Evolutionary conservation across 2,888 invertebrate species (phyloP).

Genomic region (Ptycholaimellus sp.): DNA sequence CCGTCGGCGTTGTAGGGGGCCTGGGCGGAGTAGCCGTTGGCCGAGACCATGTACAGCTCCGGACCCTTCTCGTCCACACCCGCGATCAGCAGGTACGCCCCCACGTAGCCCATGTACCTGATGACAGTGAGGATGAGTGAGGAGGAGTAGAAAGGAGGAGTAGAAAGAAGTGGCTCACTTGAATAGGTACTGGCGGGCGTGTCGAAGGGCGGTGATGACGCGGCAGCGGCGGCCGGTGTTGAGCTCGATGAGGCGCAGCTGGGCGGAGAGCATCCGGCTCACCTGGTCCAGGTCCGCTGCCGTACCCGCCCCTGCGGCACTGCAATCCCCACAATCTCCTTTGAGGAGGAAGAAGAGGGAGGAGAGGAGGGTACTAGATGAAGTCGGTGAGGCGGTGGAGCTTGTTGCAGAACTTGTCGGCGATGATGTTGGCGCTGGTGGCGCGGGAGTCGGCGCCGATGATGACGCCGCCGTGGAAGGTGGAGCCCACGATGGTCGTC

Average conservation of each 20-base stretch:
- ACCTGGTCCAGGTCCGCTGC: constrained; percentile 84
- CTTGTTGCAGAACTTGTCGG: constrained; percentile 84
- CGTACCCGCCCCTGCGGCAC: constrained; percentile 92
- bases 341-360: too few relatives aligned
- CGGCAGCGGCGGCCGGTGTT: constrained; percentile 60
- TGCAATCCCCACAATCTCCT: too few relatives aligned
- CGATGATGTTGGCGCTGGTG: constrained; percentile 74
- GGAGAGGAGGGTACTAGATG: constrained; percentile 32
- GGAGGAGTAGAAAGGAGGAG: not conserved
- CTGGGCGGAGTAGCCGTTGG: constrained; percentile 78
- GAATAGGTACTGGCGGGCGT: constrained; percentile 77
- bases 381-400: constrained; percentile 42
- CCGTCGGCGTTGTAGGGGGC: constrained; percentile 59
- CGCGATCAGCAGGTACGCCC: constrained; percentile 77
- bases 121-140: not conserved
- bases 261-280: constrained; percentile 60
- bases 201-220: constrained; percentile 63
- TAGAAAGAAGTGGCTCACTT: constrained; percentile 32
- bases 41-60: constrained; percentile 70
- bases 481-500: constrained; percentile 81
- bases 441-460: constrained; percentile 94
- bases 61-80: constrained; percentile 75
- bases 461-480: constrained; percentile 70
- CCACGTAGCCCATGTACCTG: constrained; percentile 53
- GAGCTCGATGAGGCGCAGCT: constrained; percentile 68